A percentile compares a stretch with the other conserved stretches of the same genome.
Evolutionary conservation across 2,113 vertebrate species (phyloP).

Genomic region (Illadopsis cleaveri): DNA sequence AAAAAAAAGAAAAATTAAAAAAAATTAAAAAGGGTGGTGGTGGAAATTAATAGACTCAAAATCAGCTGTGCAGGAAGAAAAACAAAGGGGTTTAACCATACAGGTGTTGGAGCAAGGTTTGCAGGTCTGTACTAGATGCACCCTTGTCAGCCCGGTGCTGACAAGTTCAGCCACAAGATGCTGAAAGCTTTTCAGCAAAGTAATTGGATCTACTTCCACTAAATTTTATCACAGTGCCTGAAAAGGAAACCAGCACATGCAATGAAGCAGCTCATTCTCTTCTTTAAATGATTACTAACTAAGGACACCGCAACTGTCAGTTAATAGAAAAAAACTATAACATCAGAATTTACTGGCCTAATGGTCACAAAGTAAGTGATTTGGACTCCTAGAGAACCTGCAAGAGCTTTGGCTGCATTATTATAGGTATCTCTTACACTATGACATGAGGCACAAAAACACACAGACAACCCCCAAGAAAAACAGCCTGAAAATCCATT

Average conservation of each 20-base stretch:
- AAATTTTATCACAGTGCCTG: not conserved
- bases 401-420: not conserved
- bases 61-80: fast-evolving
- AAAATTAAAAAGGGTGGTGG: too few relatives aligned
- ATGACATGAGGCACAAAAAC: not conserved
- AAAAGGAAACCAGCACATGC: not conserved
- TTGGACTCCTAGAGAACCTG: not conserved
- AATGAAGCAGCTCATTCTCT: not conserved
- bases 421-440: not conserved
- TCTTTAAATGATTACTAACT: not conserved
- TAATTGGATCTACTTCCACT: not conserved
- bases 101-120: not conserved
- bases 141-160: fast-evolving
- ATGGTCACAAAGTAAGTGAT: not conserved
- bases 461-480: not conserved
- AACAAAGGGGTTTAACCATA: not conserved
- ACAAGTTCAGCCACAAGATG: not conserved
- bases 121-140: not conserved
- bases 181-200: not conserved
- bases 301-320: not conserved
- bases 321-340: not conserved
- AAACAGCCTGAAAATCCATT: not conserved
- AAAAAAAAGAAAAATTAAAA: not conserved
- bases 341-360: not conserved
- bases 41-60: not conserved